Evolutionary conservation across 2,113 vertebrate genomes (phyloP).

Genomic region (Labeo rohita): DNA sequence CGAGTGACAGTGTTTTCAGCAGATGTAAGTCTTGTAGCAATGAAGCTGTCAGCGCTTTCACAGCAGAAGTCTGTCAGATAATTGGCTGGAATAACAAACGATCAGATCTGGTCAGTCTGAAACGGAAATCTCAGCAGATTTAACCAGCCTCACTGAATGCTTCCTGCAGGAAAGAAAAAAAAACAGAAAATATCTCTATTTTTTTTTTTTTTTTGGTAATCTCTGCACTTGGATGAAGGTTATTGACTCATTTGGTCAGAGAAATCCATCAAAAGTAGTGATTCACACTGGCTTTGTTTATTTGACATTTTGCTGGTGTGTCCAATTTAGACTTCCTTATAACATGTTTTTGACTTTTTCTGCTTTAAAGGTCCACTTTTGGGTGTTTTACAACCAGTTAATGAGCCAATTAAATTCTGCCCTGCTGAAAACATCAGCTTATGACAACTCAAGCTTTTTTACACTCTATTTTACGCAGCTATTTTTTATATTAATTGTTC

Average conservation of each 20-base stretch:
- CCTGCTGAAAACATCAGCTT: not conserved
- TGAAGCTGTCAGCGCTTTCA: slow-evolving; percentile 7
- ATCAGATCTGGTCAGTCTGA: not conserved
- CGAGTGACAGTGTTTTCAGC: slow-evolving; percentile 2
- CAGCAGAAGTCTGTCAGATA: slow-evolving; percentile 19
- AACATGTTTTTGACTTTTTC: not conserved
- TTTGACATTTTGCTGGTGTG: not conserved
- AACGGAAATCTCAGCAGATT: not conserved
- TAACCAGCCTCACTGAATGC: not conserved
- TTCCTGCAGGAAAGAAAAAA: not conserved
- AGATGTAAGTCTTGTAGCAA: not conserved
- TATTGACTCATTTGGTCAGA: not conserved
- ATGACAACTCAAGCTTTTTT: not conserved
- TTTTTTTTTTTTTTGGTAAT: no score
- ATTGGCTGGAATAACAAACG: not conserved
- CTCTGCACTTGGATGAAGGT: not conserved
- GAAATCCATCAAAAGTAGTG: not conserved
- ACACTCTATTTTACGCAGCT: not conserved
- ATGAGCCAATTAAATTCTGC: not conserved
- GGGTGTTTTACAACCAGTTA: not conserved
- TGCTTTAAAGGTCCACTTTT: not conserved
- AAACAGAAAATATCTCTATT: no score
- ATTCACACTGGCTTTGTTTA: not conserved
- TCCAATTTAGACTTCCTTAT: not conserved
- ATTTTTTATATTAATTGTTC: not conserved